Evolutionary conservation across 2,888 invertebrate species (phyloP), one percentile per base, ranked within the genome.

Genomic region (Callosobruchus maculatus): DNA sequence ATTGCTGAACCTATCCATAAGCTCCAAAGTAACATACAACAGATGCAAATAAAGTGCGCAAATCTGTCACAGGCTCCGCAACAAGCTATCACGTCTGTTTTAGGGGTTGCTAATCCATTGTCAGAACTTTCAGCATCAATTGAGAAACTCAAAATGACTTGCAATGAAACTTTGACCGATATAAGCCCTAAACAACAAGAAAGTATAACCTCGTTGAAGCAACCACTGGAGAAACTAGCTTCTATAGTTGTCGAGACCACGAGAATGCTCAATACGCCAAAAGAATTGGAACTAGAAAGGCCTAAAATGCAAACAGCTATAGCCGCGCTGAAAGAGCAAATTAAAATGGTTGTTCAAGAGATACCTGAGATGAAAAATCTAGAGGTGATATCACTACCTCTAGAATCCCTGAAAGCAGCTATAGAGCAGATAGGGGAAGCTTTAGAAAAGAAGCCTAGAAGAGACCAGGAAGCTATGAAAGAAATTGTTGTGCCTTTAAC

Each of bases 21-120:
- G n/a, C 21, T 77, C 20, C 21, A 75, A 68, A 30, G 73, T 31
- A 77, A 80, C 66, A 73, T 80, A 26, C 73, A 73, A 67, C 20
- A 74, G 21, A 66, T 81, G 20, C 72, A 74, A 67, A 68, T 71
- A 20, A 74, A 76, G 71, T 73, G 30, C 68, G 75, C 49, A 73
- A 76, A n/a, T n/a, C 77, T 2, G 3, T 67, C 1, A 13, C 75
- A 21, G 66, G 66, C 70, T 26, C 75, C 81, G 0, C 80, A 81
- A 75, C 76, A 81, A 73, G 83, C 80, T 9, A 67, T 82, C 30
- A 20, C 80, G 22, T 77, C 78, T 31, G 70, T 81, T 68, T 49
- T 78, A 20, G 78, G 80, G 71, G 70, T 82, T 67, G 72, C 70
- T 26, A 71, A 73, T 71, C 68, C 76, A 1, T 31, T 77, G 21